These are phyloP conservation scores for Ophion slaviceki DNA, from an alignment of 2,888 invertebrate genomes.

Conservation along the genomic window DNA sequence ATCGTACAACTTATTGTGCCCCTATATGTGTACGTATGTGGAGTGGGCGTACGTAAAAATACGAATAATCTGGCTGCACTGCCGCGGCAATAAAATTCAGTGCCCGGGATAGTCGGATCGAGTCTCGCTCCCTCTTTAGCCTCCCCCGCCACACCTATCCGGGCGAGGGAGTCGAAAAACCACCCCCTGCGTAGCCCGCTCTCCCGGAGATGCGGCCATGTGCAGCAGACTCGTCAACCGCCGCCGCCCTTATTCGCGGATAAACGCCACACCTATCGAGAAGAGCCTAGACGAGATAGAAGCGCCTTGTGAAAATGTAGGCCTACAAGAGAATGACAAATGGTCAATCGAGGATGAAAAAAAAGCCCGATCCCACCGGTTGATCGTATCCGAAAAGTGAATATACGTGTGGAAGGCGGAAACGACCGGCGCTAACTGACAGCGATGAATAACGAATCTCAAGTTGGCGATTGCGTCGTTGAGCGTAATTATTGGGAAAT, in stretches of 20 bases:
- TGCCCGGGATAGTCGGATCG: slow-evolving; percentile 23
- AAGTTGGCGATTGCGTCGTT: too few species aligned
- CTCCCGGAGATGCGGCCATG: slow-evolving; percentile 75
- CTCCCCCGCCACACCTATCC: slow-evolving; percentile 66
- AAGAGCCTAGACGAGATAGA: too few species aligned
- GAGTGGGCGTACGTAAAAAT: background rate
- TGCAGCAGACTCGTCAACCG: slow-evolving; percentile 75
- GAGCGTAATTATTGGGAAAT: too few species aligned
- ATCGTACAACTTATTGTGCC: too few species aligned
- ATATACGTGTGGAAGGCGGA: too few species aligned
- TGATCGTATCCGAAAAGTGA: too few species aligned
- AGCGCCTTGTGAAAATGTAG: background rate
- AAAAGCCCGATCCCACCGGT: too few species aligned
- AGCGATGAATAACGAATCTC: too few species aligned
- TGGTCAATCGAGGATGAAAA: too few species aligned
- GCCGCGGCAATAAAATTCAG: slow-evolving; percentile 28
- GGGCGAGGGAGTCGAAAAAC: slow-evolving; percentile 66
- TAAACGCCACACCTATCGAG: slow-evolving; percentile 64
- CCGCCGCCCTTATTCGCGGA: slow-evolving; percentile 70
- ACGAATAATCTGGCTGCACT: too few species aligned
- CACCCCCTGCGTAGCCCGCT: slow-evolving; percentile 79
- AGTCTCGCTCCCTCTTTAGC: slow-evolving; percentile 18
- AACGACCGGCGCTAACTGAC: too few species aligned
- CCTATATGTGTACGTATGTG: too few species aligned
- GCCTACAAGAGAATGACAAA: background rate